Evolutionary conservation across 1,140 invertebrate species (phyloP).

Genomic region (Procambarus virginalis): DNA sequence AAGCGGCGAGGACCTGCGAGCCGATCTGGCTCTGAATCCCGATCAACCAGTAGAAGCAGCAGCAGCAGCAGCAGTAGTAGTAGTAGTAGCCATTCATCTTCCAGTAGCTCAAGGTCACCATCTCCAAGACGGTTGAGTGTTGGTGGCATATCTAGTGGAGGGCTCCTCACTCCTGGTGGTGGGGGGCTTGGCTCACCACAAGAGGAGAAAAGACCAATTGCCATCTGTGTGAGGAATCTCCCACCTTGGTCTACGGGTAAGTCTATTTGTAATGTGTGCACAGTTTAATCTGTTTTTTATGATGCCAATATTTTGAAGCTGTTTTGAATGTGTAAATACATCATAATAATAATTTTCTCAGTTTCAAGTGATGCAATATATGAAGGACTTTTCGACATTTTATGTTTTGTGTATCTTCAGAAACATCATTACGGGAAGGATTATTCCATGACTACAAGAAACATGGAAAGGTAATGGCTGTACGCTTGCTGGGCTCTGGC

Average conservation of each 20-base stretch:
- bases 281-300: background rate
- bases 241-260: constrained; percentile 86
- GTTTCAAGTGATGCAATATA: background rate
- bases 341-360: background rate
- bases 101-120: constrained; percentile 70
- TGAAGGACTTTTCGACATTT: background rate
- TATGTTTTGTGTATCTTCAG: constrained; percentile 74
- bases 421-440: constrained; percentile 96
- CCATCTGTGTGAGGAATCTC: constrained; percentile 93
- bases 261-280: constrained; percentile 25
- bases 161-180: constrained; percentile 50
- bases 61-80: constrained; percentile 72
- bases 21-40: constrained; percentile 74
- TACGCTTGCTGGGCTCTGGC: constrained; percentile 89
- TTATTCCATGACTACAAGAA: constrained; percentile 99
- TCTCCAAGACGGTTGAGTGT: constrained; percentile 70
- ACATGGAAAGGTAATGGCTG: constrained; percentile 96
- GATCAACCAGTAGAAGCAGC: constrained; percentile 72
- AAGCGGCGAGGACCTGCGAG: constrained; percentile 72
- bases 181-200: constrained; percentile 72
- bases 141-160: constrained; percentile 57
- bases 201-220: constrained; percentile 85
- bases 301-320: no score
- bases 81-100: constrained; percentile 73
- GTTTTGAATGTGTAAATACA: no score